Base-by-base conservation (phyloP, 1,140 invertebrate genomes). In the Neelides sp. region DNA sequence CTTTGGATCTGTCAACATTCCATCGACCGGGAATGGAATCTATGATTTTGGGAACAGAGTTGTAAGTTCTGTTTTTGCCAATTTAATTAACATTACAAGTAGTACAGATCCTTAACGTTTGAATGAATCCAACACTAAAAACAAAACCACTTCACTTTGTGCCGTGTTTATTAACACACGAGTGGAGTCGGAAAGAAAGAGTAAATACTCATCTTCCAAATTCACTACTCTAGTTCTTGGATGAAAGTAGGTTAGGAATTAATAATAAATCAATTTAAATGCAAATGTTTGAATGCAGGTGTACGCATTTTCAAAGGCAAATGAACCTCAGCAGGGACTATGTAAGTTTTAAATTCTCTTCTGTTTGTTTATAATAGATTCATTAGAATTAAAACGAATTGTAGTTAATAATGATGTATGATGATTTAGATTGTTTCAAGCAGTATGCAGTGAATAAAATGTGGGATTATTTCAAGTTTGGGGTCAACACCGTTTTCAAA, bases 401-500 rank as follows among this genome's bases (percentile, higher is more conserved):
- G 7, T 32, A 8, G 7, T 8, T n/a, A 8, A 32, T 8, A 32
- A 32, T 32, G 7, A 13, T 32, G 28, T 26, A 50, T 30, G 26
- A 44, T 22, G 49, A 40, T 15, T 28, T 61, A n/a, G 59, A 59
- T 35, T 61, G 59, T 26, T 54, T 61, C 41, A 61, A 61, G 35
- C 59, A 61, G 44, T 61, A 61, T 30, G 46, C 54, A 19, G 59
- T 59, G 10, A 61, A 61, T 37, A 61, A 61, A 46, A 22, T 59
- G 26, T 61, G 59, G 59, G 59, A 61, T 32, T 58, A 54, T 22
- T 61, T 61, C 35, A 15, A 48, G 41, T 13, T 61, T 19, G 59
- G 55, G 8, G 48, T 61, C 3, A 57, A 35, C 39, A 52, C 59
- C 1, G n/a, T 61, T 7, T 57, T 61, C 41, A 60, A 60, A 42